phyloP scores from a whole-genome alignment of 2,888 invertebrate genomes.

The Phengaris arion region DNA sequence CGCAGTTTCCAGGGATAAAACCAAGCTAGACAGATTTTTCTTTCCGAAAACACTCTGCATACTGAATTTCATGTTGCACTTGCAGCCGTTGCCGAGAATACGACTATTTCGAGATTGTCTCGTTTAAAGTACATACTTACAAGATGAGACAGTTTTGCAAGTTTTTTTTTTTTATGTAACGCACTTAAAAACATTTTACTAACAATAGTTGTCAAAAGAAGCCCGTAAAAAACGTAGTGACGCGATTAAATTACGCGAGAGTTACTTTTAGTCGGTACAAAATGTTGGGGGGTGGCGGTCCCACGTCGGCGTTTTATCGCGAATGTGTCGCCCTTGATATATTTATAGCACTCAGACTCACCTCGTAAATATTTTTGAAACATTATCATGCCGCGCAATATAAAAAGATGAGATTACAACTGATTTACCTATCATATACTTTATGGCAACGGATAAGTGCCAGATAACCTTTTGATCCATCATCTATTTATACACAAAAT shows the following conservation, averaged over 20 bases:
- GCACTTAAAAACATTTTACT: constrained; percentile 21
- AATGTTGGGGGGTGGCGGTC: constrained; percentile 47
- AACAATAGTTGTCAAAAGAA: constrained; percentile 29
- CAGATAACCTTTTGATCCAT: not conserved
- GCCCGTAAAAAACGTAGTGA: constrained; percentile 42
- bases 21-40: too few species aligned
- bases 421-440: constrained; percentile 24
- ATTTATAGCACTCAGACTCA: constrained; percentile 65
- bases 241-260: constrained; percentile 62
- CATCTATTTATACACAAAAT: too few species aligned
- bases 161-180: not conserved
- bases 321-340: constrained; percentile 62
- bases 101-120: too few species aligned
- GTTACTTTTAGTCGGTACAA: constrained; percentile 56
- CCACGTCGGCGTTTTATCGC: constrained; percentile 67
- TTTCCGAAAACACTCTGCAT: too few species aligned
- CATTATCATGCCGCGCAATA: constrained; percentile 52
- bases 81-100: too few species aligned
- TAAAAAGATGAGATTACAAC: constrained; percentile 27
- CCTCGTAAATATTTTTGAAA: constrained; percentile 59
- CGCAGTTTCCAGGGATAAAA: too few species aligned
- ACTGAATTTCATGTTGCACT: too few species aligned
- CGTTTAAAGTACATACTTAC: too few species aligned
- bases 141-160: not conserved
- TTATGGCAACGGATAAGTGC: constrained; percentile 6